These are phyloP conservation scores for Lydus trimaculatus DNA, from an alignment of 2,888 invertebrate species.

Conservation along the genomic window DNA sequence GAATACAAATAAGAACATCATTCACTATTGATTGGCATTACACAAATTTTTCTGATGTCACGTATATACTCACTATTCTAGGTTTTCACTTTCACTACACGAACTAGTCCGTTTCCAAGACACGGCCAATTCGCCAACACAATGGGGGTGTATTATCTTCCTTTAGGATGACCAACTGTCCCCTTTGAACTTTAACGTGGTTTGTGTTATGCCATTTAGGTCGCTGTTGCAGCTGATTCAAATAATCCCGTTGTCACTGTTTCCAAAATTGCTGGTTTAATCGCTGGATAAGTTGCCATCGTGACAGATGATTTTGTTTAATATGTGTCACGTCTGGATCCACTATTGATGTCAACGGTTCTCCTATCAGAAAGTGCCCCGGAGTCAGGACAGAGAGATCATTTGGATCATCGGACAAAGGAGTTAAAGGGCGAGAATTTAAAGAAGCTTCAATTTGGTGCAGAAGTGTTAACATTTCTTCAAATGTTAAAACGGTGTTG, in stretches of 20 bases:
- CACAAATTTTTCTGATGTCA: neutral
- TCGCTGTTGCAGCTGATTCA: slow-evolving; percentile 1
- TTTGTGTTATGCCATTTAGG: neutral
- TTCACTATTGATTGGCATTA: neutral
- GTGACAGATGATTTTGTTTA: slow-evolving; percentile 4
- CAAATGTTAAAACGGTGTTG: slow-evolving; percentile 38
- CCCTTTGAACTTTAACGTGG: neutral
- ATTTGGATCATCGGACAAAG: slow-evolving; percentile 17
- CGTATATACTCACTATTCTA: neutral
- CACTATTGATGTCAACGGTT: slow-evolving; percentile 3
- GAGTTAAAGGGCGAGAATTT: slow-evolving; percentile 45
- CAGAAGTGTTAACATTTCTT: slow-evolving; percentile 46
- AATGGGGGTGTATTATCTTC: slow-evolving; percentile 9
- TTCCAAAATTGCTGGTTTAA: slow-evolving; percentile 6
- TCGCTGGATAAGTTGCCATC: neutral
- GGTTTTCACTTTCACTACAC: neutral
- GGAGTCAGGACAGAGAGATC: slow-evolving; percentile 20
- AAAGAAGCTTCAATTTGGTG: slow-evolving; percentile 46
- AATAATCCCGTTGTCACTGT: neutral
- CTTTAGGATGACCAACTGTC: neutral
- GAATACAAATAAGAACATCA: no score
- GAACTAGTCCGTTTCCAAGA: neutral
- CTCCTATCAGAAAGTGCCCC: slow-evolving; percentile 24
- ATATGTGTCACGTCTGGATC: neutral
- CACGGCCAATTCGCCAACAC: neutral